Base-by-base conservation (phyloP, 1,140 invertebrate species). In the Leptinotarsa lineolata region DNA sequence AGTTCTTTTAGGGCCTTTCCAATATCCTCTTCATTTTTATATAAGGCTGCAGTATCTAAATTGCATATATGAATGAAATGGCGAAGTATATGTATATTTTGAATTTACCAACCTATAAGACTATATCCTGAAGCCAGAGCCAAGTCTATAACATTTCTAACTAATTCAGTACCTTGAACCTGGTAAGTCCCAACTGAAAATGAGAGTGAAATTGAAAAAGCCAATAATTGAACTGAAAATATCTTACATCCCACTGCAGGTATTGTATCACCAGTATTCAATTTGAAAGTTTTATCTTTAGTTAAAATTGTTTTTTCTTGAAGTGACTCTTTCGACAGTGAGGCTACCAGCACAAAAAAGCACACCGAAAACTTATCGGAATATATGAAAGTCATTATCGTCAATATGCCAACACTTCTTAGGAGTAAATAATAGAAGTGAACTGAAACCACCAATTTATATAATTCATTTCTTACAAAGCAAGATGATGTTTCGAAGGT, bases 11-110 rank as follows among this genome's bases (percentile, higher is more conserved):
- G 84, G 24, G 90, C 88, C 68, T 85, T 77, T 46, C 90, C 90
- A 81, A 95, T 90, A 68, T 89, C 85, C 71, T 84, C 78, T 85
- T 95, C 93, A 86, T 94, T 95, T 70, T 85, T 84, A 83, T 94
- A 94, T 2, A 91, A 89, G 72, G 86, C 86, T 21, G 93, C 92
- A 30, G 92, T 94, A 85, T 95, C 93, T 93, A 74, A 59, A 83
- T 39, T 11, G 8, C 8, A 73, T 63, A 54, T 16, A 54, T 54
- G 48, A 5, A 63, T 59, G 83, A 74, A 39, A 63, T 22, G 20
- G 4, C 13, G 20, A 63, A 24, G 13, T 8, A 4, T 30, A 1
- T 22, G 24, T 15, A 18, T 63, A 21, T 24, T 21, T 22, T 18
- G 4, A 18, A 63, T 21, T 21, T 63, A 22, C 61, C 79, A 85